phyloP scores from a whole-genome alignment of 2,113 vertebrate genomes.

The Mesembrinibis cayennensis region DNA sequence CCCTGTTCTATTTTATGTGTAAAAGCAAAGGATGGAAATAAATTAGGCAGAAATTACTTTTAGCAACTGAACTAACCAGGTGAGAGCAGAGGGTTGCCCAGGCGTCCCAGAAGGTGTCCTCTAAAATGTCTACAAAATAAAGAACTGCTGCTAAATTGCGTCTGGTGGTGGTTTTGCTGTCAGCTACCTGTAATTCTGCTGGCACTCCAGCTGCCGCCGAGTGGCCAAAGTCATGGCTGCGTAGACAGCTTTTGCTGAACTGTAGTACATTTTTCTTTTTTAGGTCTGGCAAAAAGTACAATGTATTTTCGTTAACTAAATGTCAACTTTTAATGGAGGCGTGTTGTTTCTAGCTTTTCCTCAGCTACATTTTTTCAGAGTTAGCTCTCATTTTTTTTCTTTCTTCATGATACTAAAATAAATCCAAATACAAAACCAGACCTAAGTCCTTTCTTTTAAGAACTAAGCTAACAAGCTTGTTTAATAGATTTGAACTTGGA shows the following conservation, averaged over 20 bases:
- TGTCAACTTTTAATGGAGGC: accelerated
- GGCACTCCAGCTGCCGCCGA: not conserved
- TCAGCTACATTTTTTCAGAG: accelerated
- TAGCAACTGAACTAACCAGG: not conserved
- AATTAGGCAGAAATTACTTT: not conserved
- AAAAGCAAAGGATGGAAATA: not conserved
- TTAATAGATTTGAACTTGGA: not conserved
- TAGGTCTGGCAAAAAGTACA: too few species aligned
- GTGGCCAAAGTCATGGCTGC: not conserved
- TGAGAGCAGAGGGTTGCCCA: not conserved
- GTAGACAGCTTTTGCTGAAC: not conserved
- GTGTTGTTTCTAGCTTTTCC: accelerated
- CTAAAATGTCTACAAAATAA: not conserved
- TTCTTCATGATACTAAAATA: not conserved
- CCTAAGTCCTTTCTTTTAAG: not conserved
- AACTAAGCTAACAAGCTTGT: not conserved
- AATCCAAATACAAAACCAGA: not conserved
- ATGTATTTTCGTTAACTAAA: accelerated
- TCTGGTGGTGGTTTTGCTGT: not conserved
- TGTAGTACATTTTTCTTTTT: not conserved
- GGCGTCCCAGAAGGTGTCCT: not conserved
- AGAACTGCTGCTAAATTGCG: not conserved
- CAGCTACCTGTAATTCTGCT: not conserved
- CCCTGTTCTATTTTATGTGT: not conserved
- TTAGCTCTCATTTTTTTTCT: not conserved